Evolutionary conservation across 1,140 invertebrate species (phyloP).

Genomic region (Nasonia vitripennis): DNA sequence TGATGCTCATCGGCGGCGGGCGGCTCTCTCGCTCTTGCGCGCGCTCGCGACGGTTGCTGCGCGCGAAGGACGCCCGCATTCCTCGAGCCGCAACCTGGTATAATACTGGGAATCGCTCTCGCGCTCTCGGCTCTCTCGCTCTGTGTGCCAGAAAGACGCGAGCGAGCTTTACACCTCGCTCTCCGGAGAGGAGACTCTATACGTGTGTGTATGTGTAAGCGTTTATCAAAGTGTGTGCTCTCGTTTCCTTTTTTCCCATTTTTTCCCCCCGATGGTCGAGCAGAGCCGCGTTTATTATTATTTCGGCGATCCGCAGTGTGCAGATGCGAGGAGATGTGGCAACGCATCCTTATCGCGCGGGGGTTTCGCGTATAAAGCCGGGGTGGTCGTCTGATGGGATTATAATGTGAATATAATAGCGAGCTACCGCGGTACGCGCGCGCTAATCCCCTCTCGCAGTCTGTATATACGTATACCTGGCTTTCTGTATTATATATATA

Average conservation of each 20-base stretch:
- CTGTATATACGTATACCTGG: background rate
- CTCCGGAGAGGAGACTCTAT: constrained; percentile 53
- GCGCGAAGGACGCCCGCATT: constrained; percentile 74
- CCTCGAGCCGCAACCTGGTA: constrained; percentile 70
- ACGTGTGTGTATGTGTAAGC: background rate
- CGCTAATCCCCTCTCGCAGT: constrained; percentile 21
- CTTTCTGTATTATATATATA: no score
- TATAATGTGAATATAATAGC: constrained; percentile 73
- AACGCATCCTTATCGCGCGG: background rate
- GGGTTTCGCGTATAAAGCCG: constrained; percentile 33
- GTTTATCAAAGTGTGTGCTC: constrained; percentile 14
- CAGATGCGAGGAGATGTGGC: no score
- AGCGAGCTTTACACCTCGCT: constrained; percentile 57
- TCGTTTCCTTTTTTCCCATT: constrained; percentile 37
- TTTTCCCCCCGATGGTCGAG: background rate
- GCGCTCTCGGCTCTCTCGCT: constrained; percentile 47
- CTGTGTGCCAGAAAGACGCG: constrained; percentile 31
- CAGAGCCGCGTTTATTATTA: no score
- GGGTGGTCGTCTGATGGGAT: constrained; percentile 68
- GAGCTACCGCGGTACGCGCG: constrained; percentile 67
- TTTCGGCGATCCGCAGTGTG: no score
- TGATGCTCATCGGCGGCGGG: background rate
- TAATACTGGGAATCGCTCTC: constrained; percentile 73
- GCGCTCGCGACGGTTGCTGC: constrained; percentile 43
- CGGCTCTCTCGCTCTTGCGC: constrained; percentile 17